Evolutionary conservation across 2,888 invertebrate genomes (phyloP).

Genomic region (Netelia inedita): DNA sequence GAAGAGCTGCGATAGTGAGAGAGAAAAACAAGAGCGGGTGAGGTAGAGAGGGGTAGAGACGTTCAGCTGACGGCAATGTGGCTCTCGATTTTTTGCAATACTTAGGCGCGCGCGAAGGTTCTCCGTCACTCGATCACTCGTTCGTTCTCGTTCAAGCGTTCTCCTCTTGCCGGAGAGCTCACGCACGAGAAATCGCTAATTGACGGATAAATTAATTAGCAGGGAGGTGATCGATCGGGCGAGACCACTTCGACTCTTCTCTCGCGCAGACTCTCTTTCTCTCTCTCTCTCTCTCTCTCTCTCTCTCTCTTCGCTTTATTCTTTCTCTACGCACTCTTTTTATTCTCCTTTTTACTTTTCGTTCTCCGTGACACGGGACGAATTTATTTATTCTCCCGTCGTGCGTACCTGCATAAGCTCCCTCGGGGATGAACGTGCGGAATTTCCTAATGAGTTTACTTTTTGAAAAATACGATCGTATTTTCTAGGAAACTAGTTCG

Average conservation of each 20-base stretch:
- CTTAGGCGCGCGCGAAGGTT: slow-evolving; percentile 71
- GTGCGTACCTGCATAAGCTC: background rate
- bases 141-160: slow-evolving; percentile 33
- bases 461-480: background rate
- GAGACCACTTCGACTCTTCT: slow-evolving; percentile 53
- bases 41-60: background rate
- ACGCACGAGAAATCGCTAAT: slow-evolving; percentile 76
- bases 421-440: background rate
- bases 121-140: slow-evolving; percentile 42
- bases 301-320: slow-evolving; percentile 6
- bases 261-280: slow-evolving; percentile 34
- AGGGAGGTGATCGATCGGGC: slow-evolving; percentile 80
- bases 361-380: slow-evolving; percentile 37
- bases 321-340: background rate
- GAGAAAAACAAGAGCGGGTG: background rate
- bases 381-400: slow-evolving; percentile 27
- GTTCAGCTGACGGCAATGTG: slow-evolving; percentile 44
- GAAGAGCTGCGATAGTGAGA: slow-evolving; percentile 55
- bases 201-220: slow-evolving; percentile 84
- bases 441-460: background rate
- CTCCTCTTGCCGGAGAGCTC: slow-evolving; percentile 28
- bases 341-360: background rate
- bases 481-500: background rate
- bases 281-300: background rate
- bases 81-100: slow-evolving; percentile 68